Conservation (phyloP, 1,140 invertebrate species). For the Lordiphosa clarofinis region DNA sequence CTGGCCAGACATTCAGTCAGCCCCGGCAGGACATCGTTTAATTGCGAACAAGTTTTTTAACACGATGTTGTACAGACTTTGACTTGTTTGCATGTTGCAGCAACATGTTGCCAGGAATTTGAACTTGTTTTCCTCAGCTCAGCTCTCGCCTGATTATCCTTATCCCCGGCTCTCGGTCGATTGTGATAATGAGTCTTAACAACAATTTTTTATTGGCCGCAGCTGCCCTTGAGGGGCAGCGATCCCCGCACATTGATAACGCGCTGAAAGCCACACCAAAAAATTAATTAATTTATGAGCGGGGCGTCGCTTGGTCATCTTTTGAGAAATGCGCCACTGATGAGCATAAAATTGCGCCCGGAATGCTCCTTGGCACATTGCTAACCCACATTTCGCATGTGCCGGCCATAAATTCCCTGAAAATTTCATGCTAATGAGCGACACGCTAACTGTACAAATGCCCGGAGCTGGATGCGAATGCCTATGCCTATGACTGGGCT, state of each 20-base stretch:
- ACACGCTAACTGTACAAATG: conserved; percentile 73
- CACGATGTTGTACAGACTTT: conserved; percentile 75
- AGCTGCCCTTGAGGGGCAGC: conserved; percentile 55
- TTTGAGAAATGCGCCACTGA: conserved; percentile 69
- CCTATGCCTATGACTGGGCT: conserved; percentile 39
- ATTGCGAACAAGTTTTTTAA: conserved; percentile 80
- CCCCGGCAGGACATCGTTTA: conserved; percentile 79
- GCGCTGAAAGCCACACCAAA: conserved; percentile 76
- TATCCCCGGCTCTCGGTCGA: conserved; percentile 21
- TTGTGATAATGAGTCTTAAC: conserved; percentile 72
- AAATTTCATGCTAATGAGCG: conserved; percentile 74
- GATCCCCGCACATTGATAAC: conserved; percentile 65
- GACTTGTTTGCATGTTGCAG: conserved; percentile 60
- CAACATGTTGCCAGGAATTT: conserved; percentile 48
- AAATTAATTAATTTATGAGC: conserved; percentile 77
- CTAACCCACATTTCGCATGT: conserved; percentile 72
- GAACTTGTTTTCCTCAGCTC: conserved; percentile 23
- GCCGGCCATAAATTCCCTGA: conserved; percentile 68
- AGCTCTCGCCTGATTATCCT: conserved; percentile 55
- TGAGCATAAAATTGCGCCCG: conserved; percentile 68
- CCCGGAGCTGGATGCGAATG: conserved; percentile 18
- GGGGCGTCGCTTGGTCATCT: conserved; percentile 26
- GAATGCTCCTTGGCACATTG: conserved; percentile 34
- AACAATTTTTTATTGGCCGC: conserved; percentile 64
- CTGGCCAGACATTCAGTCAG: conserved; percentile 66